Conservation (phyloP, 2,113 vertebrate genomes). For the Sylvia atricapilla region DNA sequence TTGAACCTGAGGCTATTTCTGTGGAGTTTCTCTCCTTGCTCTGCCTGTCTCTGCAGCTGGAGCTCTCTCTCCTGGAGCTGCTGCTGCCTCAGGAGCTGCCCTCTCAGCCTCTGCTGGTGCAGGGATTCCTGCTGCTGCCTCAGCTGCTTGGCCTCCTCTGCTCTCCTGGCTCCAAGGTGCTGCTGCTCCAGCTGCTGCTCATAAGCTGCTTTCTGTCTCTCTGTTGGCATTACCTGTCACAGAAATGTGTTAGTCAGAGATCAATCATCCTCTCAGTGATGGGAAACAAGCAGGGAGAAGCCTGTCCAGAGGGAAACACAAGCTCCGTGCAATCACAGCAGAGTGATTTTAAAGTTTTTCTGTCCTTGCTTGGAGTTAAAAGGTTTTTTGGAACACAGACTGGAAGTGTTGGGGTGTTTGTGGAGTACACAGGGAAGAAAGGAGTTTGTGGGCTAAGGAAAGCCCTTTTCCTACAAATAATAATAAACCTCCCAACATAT, state of each 20-base stretch:
- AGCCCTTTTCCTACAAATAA: neutral
- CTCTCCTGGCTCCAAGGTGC: constrained; percentile 74
- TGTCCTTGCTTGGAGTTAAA: neutral
- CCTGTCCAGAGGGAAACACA: neutral
- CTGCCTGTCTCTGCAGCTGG: constrained; percentile 73
- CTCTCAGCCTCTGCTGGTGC: constrained; percentile 78
- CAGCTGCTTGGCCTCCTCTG: constrained; percentile 76
- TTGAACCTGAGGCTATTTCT: constrained; percentile 63
- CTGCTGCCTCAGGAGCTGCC: constrained; percentile 77
- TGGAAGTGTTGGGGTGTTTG: neutral
- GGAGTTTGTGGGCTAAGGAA: neutral
- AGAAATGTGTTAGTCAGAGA: neutral
- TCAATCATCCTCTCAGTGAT: neutral
- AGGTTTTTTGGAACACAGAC: neutral
- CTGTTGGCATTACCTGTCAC: constrained; percentile 33
- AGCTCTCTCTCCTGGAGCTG: constrained; percentile 74
- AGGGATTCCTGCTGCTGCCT: constrained; percentile 78
- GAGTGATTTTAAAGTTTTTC: neutral
- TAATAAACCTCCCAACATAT: neutral
- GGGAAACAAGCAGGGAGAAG: neutral
- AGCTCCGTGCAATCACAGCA: neutral
- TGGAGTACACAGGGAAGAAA: neutral
- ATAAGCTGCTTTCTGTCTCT: constrained; percentile 71
- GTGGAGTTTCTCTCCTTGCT: constrained; percentile 70
- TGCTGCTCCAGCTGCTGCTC: constrained; percentile 91